Percentiles rank a stretch among this genome's conserved stretches.
phyloP scores from a whole-genome alignment of 2,888 invertebrate genomes.

The Agrotis ipsilon region DNA sequence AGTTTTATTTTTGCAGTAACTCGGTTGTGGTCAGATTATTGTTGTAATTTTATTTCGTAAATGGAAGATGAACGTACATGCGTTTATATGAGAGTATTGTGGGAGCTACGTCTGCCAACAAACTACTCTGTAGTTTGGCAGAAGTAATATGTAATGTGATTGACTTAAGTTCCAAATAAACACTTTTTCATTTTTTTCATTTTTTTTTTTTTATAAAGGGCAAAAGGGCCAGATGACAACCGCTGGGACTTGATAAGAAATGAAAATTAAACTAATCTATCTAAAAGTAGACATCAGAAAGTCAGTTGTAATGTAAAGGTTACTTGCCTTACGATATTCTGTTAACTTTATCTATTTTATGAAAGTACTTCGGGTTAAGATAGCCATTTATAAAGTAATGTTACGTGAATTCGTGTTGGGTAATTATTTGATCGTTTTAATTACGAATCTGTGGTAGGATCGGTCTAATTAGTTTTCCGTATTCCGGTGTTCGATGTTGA shows the following conservation, averaged over 20 bases:
- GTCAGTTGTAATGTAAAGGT: constrained; percentile 60
- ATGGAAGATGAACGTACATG: too few species aligned
- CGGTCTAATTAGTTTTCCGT: constrained; percentile 56
- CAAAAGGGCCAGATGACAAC: constrained; percentile 61
- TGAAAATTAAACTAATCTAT: constrained; percentile 61
- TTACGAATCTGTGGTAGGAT: constrained; percentile 52
- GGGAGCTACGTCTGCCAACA: too few species aligned
- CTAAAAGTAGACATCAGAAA: constrained; percentile 64
- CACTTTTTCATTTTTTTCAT: too few species aligned
- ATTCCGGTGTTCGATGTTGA: constrained; percentile 50
- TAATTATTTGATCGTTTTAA: constrained; percentile 56
- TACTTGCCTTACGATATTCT: constrained; percentile 42
- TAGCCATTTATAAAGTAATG: constrained; percentile 46
- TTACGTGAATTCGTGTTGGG: constrained; percentile 48
- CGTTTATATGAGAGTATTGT: too few species aligned
- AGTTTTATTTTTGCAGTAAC: too few species aligned
- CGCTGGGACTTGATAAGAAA: constrained; percentile 53
- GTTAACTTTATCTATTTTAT: constrained; percentile 54
- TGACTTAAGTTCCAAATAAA: too few species aligned
- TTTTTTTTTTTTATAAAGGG: too few species aligned
- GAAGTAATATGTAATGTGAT: too few species aligned
- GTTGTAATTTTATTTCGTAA: too few species aligned
- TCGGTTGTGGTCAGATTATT: too few species aligned
- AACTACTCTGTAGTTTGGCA: too few species aligned
- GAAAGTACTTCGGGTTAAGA: constrained; percentile 46